Conservation (phyloP, 2,113 vertebrate genomes). For the Raphicerus campestris region DNA sequence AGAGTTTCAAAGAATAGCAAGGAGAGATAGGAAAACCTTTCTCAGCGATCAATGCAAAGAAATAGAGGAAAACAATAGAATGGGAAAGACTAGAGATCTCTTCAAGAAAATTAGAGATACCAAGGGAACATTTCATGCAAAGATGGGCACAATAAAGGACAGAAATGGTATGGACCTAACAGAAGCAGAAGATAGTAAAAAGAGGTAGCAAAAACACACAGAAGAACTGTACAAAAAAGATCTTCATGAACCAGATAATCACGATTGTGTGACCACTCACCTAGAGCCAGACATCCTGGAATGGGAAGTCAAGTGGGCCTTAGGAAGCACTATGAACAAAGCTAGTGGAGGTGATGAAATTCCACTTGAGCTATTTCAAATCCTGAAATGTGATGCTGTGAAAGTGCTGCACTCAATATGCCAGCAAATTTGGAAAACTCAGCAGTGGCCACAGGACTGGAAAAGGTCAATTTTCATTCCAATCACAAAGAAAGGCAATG, state of each 20-base stretch:
- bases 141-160: not conserved
- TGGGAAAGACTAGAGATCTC: not conserved
- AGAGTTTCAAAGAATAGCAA: not conserved
- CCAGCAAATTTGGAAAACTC: not conserved
- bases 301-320: not conserved
- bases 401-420: not conserved
- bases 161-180: not conserved
- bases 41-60: not conserved
- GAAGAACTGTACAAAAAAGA: not conserved
- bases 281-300: not conserved
- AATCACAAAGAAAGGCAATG: not conserved
- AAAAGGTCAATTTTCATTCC: not conserved
- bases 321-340: not conserved
- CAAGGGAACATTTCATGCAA: not conserved
- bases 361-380: not conserved
- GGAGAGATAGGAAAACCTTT: not conserved
- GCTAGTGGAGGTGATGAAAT: not conserved
- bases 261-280: not conserved
- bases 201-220: not conserved
- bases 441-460: not conserved
- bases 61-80: not conserved
- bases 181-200: not conserved
- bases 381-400: not conserved
- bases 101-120: not conserved
- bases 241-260: not conserved